Evolutionary conservation across 2,888 invertebrate genomes (phyloP).

Genomic region (Campaea margaritaria): DNA sequence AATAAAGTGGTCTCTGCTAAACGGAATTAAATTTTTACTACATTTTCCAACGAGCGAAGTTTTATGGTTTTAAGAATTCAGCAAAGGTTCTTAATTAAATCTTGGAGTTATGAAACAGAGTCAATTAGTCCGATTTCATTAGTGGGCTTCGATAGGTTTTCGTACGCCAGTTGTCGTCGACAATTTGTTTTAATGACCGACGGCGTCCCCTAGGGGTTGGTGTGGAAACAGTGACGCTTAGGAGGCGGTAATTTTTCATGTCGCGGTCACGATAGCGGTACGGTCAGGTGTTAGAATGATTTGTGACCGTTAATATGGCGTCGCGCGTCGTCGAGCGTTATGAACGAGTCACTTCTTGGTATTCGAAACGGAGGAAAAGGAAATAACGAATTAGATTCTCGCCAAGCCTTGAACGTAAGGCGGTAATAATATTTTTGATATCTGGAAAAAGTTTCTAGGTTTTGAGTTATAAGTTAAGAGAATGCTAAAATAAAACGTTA

Average conservation of each 20-base stretch:
- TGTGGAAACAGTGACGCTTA: conserved; percentile 68
- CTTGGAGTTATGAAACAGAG: conserved; percentile 48
- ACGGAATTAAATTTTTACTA: conserved; percentile 38
- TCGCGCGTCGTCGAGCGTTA: conserved; percentile 39
- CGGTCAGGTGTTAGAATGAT: conserved; percentile 83
- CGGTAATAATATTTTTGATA: too few species aligned
- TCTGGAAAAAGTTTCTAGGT: too few species aligned
- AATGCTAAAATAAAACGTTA: too few species aligned
- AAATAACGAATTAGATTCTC: too few species aligned
- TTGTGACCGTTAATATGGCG: conserved; percentile 58
- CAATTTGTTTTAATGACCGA: conserved; percentile 75
- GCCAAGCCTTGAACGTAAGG: too few species aligned
- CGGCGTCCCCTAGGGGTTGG: conserved; percentile 49
- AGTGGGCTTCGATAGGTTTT: conserved; percentile 30
- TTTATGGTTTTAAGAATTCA: conserved; percentile 37
- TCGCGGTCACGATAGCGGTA: conserved; percentile 70
- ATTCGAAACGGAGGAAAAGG: conserved; percentile 1
- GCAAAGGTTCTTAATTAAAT: conserved; percentile 33
- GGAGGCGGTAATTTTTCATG: conserved; percentile 81
- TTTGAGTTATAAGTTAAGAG: too few species aligned
- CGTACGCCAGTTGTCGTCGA: conserved; percentile 68
- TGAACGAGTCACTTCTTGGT: conserved; percentile 42
- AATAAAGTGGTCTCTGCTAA: conserved; percentile 34
- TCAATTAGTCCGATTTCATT: conserved; percentile 50
- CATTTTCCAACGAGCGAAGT: conserved; percentile 36